A percentile compares a stretch with the other conserved stretches of the same genome.
Conservation (phyloP, 2,888 invertebrate species). For the Brachylomia viminalis region DNA sequence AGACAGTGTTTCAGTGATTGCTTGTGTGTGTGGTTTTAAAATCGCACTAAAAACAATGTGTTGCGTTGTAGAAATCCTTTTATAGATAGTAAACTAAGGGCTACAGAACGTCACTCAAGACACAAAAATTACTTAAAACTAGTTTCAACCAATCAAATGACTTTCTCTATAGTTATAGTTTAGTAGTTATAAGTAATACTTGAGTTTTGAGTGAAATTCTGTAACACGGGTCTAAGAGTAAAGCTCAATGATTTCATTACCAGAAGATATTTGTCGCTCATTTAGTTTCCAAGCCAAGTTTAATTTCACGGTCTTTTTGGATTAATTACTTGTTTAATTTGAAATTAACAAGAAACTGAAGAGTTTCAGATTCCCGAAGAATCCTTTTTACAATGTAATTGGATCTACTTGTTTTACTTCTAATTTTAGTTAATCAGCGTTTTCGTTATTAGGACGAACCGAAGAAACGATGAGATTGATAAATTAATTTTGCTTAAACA, state of each 20-base stretch:
- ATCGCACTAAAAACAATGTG: not conserved
- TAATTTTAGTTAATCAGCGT: constrained; percentile 32
- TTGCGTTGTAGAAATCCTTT: not conserved
- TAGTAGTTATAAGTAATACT: too few species aligned
- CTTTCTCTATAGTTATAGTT: too few species aligned
- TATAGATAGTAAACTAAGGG: not conserved
- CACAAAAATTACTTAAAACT: not conserved
- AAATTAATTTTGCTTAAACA: not conserved
- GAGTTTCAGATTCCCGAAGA: constrained; percentile 43
- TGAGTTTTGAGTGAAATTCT: too few species aligned
- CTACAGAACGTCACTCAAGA: not conserved
- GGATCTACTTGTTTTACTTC: constrained; percentile 44
- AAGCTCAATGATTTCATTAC: not conserved
- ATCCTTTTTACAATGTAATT: constrained; percentile 47
- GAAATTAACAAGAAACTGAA: constrained; percentile 46
- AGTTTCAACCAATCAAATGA: not conserved
- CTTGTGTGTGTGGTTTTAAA: not conserved
- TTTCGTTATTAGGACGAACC: not conserved
- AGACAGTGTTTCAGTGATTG: not conserved
- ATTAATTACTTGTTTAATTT: constrained; percentile 42
- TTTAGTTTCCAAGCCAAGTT: constrained; percentile 13
- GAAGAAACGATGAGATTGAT: not conserved
- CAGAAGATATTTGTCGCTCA: constrained; percentile 6
- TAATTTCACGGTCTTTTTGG: constrained; percentile 9
- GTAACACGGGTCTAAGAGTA: not conserved